A percentile compares a stretch with the other conserved stretches of the same genome.
These are phyloP conservation scores for Hanleya hanleyi DNA, from an alignment of 2,888 invertebrate species.

Conservation along the genomic window DNA sequence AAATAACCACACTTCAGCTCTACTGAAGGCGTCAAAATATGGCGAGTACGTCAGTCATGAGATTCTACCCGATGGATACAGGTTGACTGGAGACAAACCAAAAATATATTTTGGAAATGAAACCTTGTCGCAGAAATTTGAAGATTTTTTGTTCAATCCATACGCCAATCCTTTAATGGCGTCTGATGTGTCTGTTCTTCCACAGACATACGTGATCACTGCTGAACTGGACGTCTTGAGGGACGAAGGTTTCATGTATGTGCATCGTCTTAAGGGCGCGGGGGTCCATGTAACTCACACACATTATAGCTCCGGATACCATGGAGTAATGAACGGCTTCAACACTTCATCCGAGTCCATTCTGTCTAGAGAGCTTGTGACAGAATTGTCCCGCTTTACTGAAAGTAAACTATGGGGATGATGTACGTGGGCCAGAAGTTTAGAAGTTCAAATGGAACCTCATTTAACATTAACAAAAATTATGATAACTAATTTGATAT, in stretches of 20 bases:
- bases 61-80: not conserved
- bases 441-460: too few species aligned
- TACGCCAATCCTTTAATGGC: slow-evolving; percentile 11
- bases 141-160: slow-evolving; percentile 13
- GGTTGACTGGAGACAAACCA: not conserved
- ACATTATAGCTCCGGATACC: not conserved
- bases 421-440: too few species aligned
- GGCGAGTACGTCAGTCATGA: not conserved
- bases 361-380: too few species aligned
- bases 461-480: too few species aligned
- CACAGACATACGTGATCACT: slow-evolving; percentile 2
- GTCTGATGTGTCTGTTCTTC: not conserved
- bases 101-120: not conserved
- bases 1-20: slow-evolving; percentile 9
- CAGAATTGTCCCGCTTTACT: too few species aligned
- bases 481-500: too few species aligned
- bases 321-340: too few species aligned
- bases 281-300: not conserved
- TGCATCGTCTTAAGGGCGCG: not conserved
- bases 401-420: too few species aligned
- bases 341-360: too few species aligned
- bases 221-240: slow-evolving; percentile 12
- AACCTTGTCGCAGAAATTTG: not conserved
- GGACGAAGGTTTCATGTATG: slow-evolving; percentile 14
- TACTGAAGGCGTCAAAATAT: not conserved